phyloP scores from a whole-genome alignment of 2,888 invertebrate genomes.

The Xylophagus ater region DNA sequence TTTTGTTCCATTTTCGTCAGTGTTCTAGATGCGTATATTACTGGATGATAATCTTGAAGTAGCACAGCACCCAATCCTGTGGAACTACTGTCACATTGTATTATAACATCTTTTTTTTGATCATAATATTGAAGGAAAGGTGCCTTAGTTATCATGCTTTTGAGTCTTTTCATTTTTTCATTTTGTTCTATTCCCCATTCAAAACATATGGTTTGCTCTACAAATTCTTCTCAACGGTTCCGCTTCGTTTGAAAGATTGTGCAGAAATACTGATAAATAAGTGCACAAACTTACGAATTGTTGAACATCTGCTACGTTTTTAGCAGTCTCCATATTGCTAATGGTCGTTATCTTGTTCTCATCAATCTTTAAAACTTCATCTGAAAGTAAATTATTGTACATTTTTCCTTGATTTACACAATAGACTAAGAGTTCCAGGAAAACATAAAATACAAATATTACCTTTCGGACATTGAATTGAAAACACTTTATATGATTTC shows the following conservation, averaged over 20 bases:
- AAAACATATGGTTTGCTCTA: slow-evolving; percentile 19
- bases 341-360: slow-evolving; percentile 21
- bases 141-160: no score
- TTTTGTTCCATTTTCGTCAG: slow-evolving; percentile 16
- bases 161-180: no score
- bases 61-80: slow-evolving; percentile 6
- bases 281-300: no score
- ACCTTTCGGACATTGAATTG: no score
- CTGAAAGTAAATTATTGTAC: no score
- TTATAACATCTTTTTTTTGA: neutral
- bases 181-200: no score
- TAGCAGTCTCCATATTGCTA: slow-evolving; percentile 17
- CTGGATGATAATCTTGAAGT: slow-evolving; percentile 5
- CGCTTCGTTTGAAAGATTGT: slow-evolving; percentile 19
- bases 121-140: slow-evolving; percentile 5
- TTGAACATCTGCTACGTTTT: slow-evolving; percentile 17
- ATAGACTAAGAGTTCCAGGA: no score
- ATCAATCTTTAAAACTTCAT: slow-evolving; percentile 15
- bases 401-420: no score
- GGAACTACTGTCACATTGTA: slow-evolving; percentile 3
- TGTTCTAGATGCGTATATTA: slow-evolving; percentile 14
- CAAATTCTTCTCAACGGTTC: slow-evolving; percentile 18
- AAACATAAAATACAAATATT: no score
- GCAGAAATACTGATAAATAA: slow-evolving; percentile 25
- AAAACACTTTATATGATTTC: no score